phyloP scores from a whole-genome alignment of 2,113 vertebrate species.

The Silurus glanis region DNA sequence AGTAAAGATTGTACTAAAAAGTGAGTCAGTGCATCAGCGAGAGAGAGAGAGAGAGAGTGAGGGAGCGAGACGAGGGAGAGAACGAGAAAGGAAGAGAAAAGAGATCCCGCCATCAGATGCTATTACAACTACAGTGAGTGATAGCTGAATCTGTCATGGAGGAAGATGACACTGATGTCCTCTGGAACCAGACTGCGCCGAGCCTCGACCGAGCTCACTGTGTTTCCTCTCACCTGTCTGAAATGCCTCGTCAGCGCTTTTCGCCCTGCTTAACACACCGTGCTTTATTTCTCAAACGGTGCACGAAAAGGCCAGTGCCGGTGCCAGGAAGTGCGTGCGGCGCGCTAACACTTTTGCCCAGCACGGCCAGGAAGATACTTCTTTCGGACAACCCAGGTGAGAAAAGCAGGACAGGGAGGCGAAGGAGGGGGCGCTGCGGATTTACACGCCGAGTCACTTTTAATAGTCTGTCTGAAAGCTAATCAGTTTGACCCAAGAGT shows the following conservation, averaged over 20 bases:
- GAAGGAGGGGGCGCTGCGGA: background rate
- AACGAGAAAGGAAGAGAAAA: background rate
- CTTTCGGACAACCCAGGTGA: slow-evolving; percentile 32
- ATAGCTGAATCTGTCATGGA: slow-evolving; percentile 35
- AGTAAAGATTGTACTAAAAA: slow-evolving; percentile 52
- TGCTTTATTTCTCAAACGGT: background rate
- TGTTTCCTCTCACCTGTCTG: slow-evolving; percentile 25
- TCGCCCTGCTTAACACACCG: background rate
- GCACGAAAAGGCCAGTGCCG: background rate
- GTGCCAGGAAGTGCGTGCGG: background rate
- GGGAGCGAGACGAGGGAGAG: slow-evolving; percentile 1
- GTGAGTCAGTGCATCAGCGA: slow-evolving; percentile 43
- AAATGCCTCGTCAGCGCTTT: slow-evolving; percentile 26
- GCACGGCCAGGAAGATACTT: background rate
- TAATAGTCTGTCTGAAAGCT: slow-evolving; percentile 63
- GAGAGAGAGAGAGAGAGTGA: background rate
- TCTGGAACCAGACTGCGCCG: slow-evolving; percentile 29
- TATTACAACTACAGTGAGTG: slow-evolving; percentile 35
- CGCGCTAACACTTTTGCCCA: slow-evolving; percentile 6
- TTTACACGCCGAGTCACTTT: slow-evolving; percentile 49
- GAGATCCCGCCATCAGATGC: slow-evolving; percentile 45
- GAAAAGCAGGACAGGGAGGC: background rate
- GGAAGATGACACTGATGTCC: slow-evolving; percentile 56
- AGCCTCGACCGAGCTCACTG: slow-evolving; percentile 25
- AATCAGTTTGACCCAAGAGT: slow-evolving; percentile 79